Evolutionary conservation across 2,113 vertebrate species (phyloP), one percentile per base, ranked within the genome.

Genomic region (Pardalotus punctatus): DNA sequence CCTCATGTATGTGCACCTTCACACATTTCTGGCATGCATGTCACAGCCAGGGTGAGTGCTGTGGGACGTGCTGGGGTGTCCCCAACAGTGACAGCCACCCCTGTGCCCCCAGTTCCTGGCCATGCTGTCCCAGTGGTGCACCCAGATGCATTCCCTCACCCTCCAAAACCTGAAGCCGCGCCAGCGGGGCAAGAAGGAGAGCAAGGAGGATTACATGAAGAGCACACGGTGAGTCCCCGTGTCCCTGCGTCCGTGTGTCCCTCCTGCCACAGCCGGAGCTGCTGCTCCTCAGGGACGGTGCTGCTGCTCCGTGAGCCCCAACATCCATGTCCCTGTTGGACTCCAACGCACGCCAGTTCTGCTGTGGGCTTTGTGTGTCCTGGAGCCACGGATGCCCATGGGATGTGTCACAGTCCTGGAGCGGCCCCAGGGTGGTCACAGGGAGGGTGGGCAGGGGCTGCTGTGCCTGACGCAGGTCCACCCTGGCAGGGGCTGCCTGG

Each of bases 91-190:
- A 91, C 3, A 2, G 50, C 31, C 38, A 13, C 47, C 53, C 27
- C 66, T 80, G 74, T 92, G 60, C 73, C 72, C 42, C 11, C 97
- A 99, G 99, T 99, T 99, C 96, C 97, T 99, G 97, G 97, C 98
- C 76, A 99, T 99, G 92, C 94, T 99, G 95, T 99, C 99, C 58
- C 99, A 99, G 96, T 99, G 99, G 99, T 99, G 99, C 97, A 99
- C 99, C 29, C 99, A 99, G 97, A 99, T 99, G 7, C 99, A 99
- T 93, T 99, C 99, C 4, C 99, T 99, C 96, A 99, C 99, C 42
- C 98, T 99, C 76, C 99, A 99, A 96, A 99, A 99, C 97, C 98
- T 99, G 84, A 99, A 99, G 97, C 99, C 99, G 1, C 98, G 99
- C 65, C 99, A 99, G 97, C 97, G 99, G 47, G 99, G 99, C 36